Conservation (phyloP, 2,113 vertebrate genomes). For the Chrysemys picta region DNA sequence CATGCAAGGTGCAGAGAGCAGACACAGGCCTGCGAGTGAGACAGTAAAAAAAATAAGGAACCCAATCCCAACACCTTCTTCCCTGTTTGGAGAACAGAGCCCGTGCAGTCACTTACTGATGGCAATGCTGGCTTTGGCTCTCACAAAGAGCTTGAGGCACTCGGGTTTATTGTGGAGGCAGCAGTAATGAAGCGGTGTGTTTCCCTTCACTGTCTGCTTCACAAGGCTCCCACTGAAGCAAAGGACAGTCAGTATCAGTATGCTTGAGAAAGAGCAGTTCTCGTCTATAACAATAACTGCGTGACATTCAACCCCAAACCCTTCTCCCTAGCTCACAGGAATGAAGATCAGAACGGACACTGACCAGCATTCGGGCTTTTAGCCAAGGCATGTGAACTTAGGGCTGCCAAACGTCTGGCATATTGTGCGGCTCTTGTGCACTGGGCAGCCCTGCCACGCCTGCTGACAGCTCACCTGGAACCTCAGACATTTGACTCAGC, state of each 20-base stretch:
- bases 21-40: neutral
- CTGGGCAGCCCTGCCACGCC: neutral
- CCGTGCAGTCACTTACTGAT: conserved; percentile 66
- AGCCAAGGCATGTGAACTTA: neutral
- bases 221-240: conserved; percentile 71
- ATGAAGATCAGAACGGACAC: neutral
- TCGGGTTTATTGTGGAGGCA: conserved; percentile 78
- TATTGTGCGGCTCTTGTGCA: neutral
- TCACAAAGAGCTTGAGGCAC: conserved; percentile 79
- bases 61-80: neutral
- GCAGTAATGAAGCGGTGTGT: conserved; percentile 79
- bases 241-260: neutral
- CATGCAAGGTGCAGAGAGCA: neutral
- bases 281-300: neutral
- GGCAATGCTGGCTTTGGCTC: conserved; percentile 77
- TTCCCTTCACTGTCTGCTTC: conserved; percentile 67
- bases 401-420: neutral
- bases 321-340: neutral
- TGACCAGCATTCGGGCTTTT: neutral
- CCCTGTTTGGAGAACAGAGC: rapidly evolving
- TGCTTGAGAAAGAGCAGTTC: rapidly evolving
- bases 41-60: no score
- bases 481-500: neutral
- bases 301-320: neutral
- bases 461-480: neutral